Percentiles rank a stretch among this genome's conserved stretches.
Conservation (phyloP, 2,113 vertebrate genomes). For the Pseudorhombus dupliciocellatus region DNA sequence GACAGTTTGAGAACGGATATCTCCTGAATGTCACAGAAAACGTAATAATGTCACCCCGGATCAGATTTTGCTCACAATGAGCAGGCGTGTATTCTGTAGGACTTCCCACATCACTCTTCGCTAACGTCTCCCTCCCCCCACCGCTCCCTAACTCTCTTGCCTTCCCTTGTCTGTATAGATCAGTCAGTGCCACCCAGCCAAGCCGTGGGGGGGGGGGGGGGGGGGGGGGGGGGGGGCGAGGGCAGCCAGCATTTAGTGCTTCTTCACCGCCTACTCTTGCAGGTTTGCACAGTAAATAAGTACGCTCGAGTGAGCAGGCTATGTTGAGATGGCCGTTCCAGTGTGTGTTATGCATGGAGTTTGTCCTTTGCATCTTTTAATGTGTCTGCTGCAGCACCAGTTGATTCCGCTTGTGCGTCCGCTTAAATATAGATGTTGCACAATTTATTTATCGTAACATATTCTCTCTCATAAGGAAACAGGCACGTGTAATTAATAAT, state of each 20-base stretch:
- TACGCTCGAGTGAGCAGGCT: slow-evolving; percentile 43
- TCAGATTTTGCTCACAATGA: slow-evolving; percentile 41
- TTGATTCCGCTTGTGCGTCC: background rate
- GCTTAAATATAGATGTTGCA: background rate
- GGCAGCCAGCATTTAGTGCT: slow-evolving; percentile 56
- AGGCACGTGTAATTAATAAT: background rate
- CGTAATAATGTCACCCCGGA: slow-evolving; percentile 34
- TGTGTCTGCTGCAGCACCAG: background rate
- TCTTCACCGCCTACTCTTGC: slow-evolving; percentile 59
- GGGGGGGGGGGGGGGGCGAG: slow-evolving; percentile 44
- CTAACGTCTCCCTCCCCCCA: slow-evolving; percentile 36
- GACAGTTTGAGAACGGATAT: slow-evolving; percentile 33
- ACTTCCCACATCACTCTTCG: slow-evolving; percentile 31
- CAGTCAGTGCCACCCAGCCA: slow-evolving; percentile 63
- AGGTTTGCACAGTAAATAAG: slow-evolving; percentile 54
- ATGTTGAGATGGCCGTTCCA: slow-evolving; percentile 20
- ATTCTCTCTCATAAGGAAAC: background rate
- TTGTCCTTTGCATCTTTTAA: slow-evolving; percentile 13
- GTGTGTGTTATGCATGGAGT: slow-evolving; percentile 8
- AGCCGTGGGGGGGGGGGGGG: slow-evolving; percentile 47
- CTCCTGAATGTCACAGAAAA: slow-evolving; percentile 21
- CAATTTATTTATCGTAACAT: background rate
- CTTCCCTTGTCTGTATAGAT: slow-evolving; percentile 67
- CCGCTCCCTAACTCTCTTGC: slow-evolving; percentile 38
- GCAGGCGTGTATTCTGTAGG: slow-evolving; percentile 32